phyloP scores from a whole-genome alignment of 2,888 invertebrate genomes.

The Copidosoma aretas region DNA sequence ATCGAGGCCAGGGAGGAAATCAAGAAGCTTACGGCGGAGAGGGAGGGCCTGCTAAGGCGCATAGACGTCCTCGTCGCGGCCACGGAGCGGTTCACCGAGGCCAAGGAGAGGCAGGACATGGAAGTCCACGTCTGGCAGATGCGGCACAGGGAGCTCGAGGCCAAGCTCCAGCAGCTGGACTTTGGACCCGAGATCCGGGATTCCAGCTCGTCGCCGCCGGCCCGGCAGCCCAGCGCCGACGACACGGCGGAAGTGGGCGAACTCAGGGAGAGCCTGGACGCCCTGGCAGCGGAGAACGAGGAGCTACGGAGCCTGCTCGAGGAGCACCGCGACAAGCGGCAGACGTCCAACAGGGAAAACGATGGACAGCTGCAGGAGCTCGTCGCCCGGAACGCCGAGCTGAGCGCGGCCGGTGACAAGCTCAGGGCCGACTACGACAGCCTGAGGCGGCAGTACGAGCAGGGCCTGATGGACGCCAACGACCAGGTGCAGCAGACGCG shows the following conservation, averaged over 20 bases:
- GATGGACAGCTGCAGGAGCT: slow-evolving; percentile 20
- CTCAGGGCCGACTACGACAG: slow-evolving; percentile 48
- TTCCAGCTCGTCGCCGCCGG: slow-evolving; percentile 4
- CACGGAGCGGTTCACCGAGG: slow-evolving; percentile 79
- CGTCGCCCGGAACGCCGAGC: slow-evolving; percentile 45
- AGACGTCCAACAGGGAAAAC: slow-evolving; percentile 28
- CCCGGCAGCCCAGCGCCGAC: neutral
- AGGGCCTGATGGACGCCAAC: slow-evolving; percentile 51
- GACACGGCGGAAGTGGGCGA: slow-evolving; percentile 62
- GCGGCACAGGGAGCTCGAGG: slow-evolving; percentile 73
- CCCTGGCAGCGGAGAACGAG: slow-evolving; percentile 70
- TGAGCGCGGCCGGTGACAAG: slow-evolving; percentile 44
- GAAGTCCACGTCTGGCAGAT: slow-evolving; percentile 77
- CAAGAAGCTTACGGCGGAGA: slow-evolving; percentile 72
- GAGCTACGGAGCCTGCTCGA: slow-evolving; percentile 68
- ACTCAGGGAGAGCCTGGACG: slow-evolving; percentile 66
- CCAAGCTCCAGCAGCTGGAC: slow-evolving; percentile 67
- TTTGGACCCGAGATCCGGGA: slow-evolving; percentile 17
- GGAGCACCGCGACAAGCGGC: slow-evolving; percentile 63
- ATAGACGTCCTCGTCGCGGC: slow-evolving; percentile 77
- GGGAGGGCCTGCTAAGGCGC: slow-evolving; percentile 72
- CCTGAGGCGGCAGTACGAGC: slow-evolving; percentile 50
- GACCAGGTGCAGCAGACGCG: slow-evolving; percentile 49
- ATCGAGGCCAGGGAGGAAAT: slow-evolving; percentile 68
- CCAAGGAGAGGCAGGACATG: slow-evolving; percentile 82